phyloP scores from a whole-genome alignment of 2,888 invertebrate genomes.

The Drosophila cyrtoloma region DNA sequence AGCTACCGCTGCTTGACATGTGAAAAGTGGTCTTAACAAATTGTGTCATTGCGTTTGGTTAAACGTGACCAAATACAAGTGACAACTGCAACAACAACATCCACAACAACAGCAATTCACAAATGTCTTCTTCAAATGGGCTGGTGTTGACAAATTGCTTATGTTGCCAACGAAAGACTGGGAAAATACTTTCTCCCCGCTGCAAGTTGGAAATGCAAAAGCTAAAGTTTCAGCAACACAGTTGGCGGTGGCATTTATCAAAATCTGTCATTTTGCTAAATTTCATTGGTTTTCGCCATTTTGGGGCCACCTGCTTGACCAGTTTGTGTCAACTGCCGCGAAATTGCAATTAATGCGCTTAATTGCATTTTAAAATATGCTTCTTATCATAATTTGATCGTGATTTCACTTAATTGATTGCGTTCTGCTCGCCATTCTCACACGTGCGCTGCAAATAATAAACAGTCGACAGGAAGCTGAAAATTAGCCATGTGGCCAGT shows the following conservation, averaged over 20 bases:
- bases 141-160: constrained; percentile 74
- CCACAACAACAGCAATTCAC: constrained; percentile 20
- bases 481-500: constrained; percentile 53
- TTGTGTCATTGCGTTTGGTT: constrained; percentile 71
- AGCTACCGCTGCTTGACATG: constrained; percentile 51
- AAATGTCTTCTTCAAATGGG: constrained; percentile 74
- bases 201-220: constrained; percentile 26
- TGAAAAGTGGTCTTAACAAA: constrained; percentile 75
- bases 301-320: constrained; percentile 50
- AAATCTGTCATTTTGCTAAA: constrained; percentile 76
- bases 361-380: constrained; percentile 65
- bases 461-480: constrained; percentile 55
- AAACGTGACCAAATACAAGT: constrained; percentile 60
- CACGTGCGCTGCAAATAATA: constrained; percentile 31
- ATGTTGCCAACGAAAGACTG: constrained; percentile 10
- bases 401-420: constrained; percentile 52
- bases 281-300: constrained; percentile 55
- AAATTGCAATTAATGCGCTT: constrained; percentile 57
- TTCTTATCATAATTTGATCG: constrained; percentile 72
- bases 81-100: constrained; percentile 19
- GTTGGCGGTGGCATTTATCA: constrained; percentile 68
- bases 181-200: constrained; percentile 46
- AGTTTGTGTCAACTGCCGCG: constrained; percentile 34
- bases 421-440: constrained; percentile 13
- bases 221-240: constrained; percentile 21